Base-by-base conservation (phyloP, 2,888 invertebrate species). In the Hemaris fuciformis region DNA sequence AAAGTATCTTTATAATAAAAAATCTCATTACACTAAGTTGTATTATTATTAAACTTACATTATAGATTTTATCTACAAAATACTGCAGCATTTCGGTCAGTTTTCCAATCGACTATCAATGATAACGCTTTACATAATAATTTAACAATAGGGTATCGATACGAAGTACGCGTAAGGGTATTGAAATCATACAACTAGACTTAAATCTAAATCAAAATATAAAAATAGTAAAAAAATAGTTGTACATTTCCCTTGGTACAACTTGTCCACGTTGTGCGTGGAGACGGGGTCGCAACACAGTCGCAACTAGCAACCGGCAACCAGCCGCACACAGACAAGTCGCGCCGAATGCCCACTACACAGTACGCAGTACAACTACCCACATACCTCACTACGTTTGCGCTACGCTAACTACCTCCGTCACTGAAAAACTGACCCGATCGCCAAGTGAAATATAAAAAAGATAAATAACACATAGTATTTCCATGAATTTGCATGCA, bases 61-160 rank as follows among this genome's bases (percentile, higher is more conserved):
- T 83, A 91, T 90, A 92, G 91, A 92, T 90, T 91, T 91, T 92
- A 91, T 91, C 92, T 92, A 92, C 92, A 92, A 90, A 91, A 92
- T 91, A 91, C 91, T 91, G 88, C 83, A 87, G 89, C 91, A 76
- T 80, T 77, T 80, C 85, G 84, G 85, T 81, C 87, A 91, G 90
- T 89, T 88, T 91, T 89, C 85, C 91, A 91, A 90, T 86, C 83
- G 91, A 88, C 84, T 76, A 71, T 75, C 75, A 76, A 79, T 80
- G 79, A 80, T 79, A 80, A 83, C 78, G 80, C 79, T 73, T 83
- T 86, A 85, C 81, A 83, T 53, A 84, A 83, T 84, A 84, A 85
- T 84, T 81, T 85, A 85, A 88, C 85, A 83, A 86, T 88, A 89
- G 81, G 83, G 80, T 80, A 83, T 83, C 79, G 82, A 85, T 85